phyloP scores from a whole-genome alignment of 2,888 invertebrate species.

The Thymelicus lineola region DNA sequence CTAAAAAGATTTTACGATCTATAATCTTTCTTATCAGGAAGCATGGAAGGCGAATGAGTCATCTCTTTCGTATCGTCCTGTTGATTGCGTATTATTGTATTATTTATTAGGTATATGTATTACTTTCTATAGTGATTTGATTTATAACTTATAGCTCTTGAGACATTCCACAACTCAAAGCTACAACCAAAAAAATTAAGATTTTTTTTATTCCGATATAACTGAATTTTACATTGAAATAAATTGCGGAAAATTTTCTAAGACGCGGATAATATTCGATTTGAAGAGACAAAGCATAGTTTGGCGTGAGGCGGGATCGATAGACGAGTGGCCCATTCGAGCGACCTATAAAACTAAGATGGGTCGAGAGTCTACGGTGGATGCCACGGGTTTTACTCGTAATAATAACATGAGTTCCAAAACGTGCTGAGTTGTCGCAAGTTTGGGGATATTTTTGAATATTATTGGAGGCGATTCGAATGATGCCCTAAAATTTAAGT shows the following conservation, averaged over 20 bases:
- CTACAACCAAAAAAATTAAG: too few species aligned
- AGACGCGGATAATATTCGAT: constrained; percentile 29
- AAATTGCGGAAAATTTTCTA: not conserved
- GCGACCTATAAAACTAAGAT: constrained; percentile 69
- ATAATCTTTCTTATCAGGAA: not conserved
- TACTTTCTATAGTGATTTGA: too few species aligned
- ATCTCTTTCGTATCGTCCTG: too few species aligned
- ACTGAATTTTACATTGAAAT: not conserved
- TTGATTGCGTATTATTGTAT: too few species aligned
- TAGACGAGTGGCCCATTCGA: constrained; percentile 59
- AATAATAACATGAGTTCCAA: not conserved
- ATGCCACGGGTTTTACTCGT: not conserved
- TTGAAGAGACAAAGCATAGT: constrained; percentile 44
- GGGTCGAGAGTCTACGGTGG: constrained; percentile 46
- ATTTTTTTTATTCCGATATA: not conserved
- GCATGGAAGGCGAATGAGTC: not conserved
- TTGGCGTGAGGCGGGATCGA: constrained; percentile 53
- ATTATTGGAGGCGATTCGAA: too few species aligned
- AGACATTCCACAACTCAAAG: too few species aligned
- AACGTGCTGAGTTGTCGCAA: too few species aligned
- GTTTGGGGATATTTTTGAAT: too few species aligned
- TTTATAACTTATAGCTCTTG: too few species aligned
- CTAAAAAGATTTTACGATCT: constrained; percentile 4
- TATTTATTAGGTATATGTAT: too few species aligned
- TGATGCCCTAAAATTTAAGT: too few species aligned